A percentile compares a stretch with the other conserved stretches of the same genome.
phyloP scores from a whole-genome alignment of 2,113 vertebrate genomes.

The Aspiorhynchus laticeps region DNA sequence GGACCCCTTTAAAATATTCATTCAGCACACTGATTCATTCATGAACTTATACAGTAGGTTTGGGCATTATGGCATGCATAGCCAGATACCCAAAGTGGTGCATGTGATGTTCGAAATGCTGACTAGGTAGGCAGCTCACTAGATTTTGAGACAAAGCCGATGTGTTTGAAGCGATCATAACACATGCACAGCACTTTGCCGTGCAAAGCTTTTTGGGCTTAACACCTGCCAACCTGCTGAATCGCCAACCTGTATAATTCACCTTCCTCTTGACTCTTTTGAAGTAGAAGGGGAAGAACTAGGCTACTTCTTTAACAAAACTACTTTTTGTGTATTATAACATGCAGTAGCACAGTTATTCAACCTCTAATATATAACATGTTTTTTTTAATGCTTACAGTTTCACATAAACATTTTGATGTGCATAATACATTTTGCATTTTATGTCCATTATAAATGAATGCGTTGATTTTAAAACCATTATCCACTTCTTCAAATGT shows the following conservation, averaged over 20 bases:
- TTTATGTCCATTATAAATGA: not conserved
- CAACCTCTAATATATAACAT: constrained; percentile 15
- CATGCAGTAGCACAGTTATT: not conserved
- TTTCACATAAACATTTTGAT: not conserved
- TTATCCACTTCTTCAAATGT: not conserved
- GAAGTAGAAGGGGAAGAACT: not conserved
- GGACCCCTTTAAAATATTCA: no score
- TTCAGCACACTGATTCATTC: not conserved
- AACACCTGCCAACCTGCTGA: constrained; percentile 43
- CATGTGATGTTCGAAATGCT: not conserved
- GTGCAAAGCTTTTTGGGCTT: constrained; percentile 24
- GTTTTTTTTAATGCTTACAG: not conserved
- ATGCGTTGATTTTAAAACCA: not conserved
- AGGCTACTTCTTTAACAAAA: constrained; percentile 8
- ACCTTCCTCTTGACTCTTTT: constrained; percentile 12
- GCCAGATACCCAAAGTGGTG: not conserved
- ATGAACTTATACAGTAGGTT: not conserved
- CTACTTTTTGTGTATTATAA: not conserved
- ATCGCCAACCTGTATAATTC: constrained; percentile 24
- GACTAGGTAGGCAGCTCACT: constrained; percentile 9
- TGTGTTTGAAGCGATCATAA: constrained; percentile 28
- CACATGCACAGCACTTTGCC: constrained; percentile 25
- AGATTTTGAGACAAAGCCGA: not conserved
- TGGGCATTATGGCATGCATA: not conserved
- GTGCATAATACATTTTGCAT: not conserved